phyloP scores from a whole-genome alignment of 2,888 invertebrate species.

The Craniophora ligustri region DNA sequence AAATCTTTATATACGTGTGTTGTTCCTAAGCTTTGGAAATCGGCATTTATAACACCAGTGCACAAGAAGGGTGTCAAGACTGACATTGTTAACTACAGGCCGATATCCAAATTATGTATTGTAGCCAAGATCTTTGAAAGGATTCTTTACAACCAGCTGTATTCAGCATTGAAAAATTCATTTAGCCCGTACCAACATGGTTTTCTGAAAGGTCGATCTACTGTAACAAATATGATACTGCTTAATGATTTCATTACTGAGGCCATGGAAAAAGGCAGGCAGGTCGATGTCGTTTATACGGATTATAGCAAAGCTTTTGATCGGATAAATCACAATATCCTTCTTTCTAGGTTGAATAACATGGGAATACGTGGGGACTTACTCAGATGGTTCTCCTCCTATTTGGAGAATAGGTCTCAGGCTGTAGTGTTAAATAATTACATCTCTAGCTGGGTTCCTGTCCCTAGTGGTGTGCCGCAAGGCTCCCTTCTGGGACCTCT shows the following conservation, averaged over 20 bases:
- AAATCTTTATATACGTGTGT: neutral
- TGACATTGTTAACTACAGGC: neutral
- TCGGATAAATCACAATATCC: slow-evolving; percentile 5
- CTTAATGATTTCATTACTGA: slow-evolving; percentile 7
- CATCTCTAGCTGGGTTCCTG: neutral
- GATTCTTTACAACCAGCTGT: neutral
- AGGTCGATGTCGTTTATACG: slow-evolving; percentile 15
- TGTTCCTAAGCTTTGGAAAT: neutral
- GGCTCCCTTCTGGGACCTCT: neutral
- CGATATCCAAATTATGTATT: neutral
- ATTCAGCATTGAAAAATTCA: neutral
- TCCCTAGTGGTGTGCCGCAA: neutral
- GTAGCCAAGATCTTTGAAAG: neutral
- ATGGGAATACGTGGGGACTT: neutral
- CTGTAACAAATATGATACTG: neutral
- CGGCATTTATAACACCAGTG: neutral
- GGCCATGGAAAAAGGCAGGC: slow-evolving; percentile 2
- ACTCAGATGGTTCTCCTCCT: neutral
- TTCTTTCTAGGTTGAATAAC: neutral
- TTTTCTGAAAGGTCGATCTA: slow-evolving; percentile 5
- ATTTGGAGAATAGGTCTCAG: neutral
- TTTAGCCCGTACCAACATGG: slow-evolving; percentile 14
- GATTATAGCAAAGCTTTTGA: slow-evolving; percentile 15
- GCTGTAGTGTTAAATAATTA: neutral
- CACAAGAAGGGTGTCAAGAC: neutral